Evolutionary conservation across 2,113 vertebrate genomes (phyloP), one percentile per base, ranked within the genome.

Genomic region (Ahaetulla prasina): DNA sequence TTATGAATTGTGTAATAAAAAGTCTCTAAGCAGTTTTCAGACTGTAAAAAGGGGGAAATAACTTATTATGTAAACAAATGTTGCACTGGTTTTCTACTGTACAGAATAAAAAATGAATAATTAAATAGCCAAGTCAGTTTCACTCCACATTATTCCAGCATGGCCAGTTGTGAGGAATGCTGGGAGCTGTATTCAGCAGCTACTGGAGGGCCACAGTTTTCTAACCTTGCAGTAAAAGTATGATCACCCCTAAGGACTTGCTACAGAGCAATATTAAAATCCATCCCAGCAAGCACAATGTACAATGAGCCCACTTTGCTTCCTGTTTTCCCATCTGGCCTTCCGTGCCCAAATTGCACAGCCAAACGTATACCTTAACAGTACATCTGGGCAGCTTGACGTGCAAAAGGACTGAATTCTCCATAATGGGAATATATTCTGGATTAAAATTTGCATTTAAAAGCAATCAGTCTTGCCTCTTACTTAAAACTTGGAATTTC

Each of bases 61-160:
- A 63, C 57, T 89, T 92, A 91, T 91, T 87, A 88, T 52, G 85
- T 45, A 49, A 91, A 47, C 27, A 92, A 88, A 84, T 47, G 30
- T 27, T 50, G 68, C 27, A 14, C 25, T 89, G 43, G 47, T 89
- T 54, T 85, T 49, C 53, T 20, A 35, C 53, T 89, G 47, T 50
- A 39, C n/a, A 84, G 55, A 47, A 39, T 35, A 55, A 63, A 84
- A n/a, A 39, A 54, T 85, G 25, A 89, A 80, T 22, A 2, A 10
- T 47, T 54, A 25, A 89, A 85, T 43, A 55, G 88, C 45, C 60
- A 43, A n/a, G 7, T 60, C 16, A 30, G 8, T 55, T 60, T 49
- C 23, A 27, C 53, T 16, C 49, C 22, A 47, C 11, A 8, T 16
- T 45, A 23, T 49, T 55, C 39, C 47, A 84, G n/a, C 27, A 30